phyloP scores from a whole-genome alignment of 2,797 vertebrate genomes.

The Austrolebias charrua region DNA sequence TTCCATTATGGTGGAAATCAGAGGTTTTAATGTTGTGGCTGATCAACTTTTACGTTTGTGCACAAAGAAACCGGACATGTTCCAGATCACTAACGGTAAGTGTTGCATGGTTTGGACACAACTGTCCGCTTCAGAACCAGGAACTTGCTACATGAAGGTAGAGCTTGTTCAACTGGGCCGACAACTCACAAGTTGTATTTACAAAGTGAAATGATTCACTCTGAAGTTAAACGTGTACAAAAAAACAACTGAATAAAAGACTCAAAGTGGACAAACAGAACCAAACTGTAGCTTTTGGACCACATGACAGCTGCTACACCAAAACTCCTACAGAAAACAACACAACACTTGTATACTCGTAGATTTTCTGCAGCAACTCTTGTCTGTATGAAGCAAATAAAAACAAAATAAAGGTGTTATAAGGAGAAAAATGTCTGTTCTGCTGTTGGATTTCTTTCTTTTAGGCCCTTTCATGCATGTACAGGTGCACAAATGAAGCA shows the following conservation, averaged over 20 bases:
- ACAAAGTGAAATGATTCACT: not conserved
- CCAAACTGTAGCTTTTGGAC: slow-evolving; percentile 16
- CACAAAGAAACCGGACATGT: slow-evolving; percentile 32
- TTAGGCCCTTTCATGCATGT: no score
- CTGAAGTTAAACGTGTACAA: slow-evolving; percentile 36
- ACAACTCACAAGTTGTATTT: slow-evolving; percentile 10
- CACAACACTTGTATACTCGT: slow-evolving; percentile 57
- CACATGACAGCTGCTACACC: slow-evolving; percentile 21
- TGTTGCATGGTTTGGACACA: not conserved
- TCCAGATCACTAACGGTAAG: slow-evolving; percentile 46
- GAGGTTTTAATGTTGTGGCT: slow-evolving; percentile 3
- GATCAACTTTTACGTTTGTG: not conserved
- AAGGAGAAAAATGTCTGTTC: slow-evolving; percentile 20
- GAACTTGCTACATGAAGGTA: no score
- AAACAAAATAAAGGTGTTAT: slow-evolving; percentile 66
- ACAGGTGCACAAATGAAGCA: no score
- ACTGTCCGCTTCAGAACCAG: slow-evolving; percentile 15
- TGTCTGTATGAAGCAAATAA: slow-evolving; percentile 60
- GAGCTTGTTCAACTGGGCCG: not conserved
- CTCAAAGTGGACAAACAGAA: slow-evolving; percentile 26
- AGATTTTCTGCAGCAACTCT: slow-evolving; percentile 60
- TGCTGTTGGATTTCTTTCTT: not conserved
- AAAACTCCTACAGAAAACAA: slow-evolving; percentile 33
- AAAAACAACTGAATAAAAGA: slow-evolving; percentile 16
- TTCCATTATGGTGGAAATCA: not conserved